phyloP scores from a whole-genome alignment of 2,888 invertebrate species.

The Acrobasis repandana region DNA sequence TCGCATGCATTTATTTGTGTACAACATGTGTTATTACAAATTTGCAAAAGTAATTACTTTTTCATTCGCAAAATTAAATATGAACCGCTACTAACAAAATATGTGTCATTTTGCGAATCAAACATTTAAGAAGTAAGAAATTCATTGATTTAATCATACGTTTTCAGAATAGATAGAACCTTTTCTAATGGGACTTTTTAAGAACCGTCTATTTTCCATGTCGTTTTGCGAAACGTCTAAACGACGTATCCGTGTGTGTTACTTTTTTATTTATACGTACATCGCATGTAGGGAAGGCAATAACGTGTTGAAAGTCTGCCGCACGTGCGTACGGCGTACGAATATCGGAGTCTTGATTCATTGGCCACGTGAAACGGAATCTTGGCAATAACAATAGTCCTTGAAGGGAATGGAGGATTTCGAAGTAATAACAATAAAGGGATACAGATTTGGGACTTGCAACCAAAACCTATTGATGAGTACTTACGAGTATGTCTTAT shows the following conservation, averaged over 20 bases:
- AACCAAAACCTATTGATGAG: too few species aligned
- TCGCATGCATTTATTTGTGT: too few species aligned
- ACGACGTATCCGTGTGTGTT: constrained; percentile 4
- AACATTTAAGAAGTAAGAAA: too few species aligned
- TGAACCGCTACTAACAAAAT: too few species aligned
- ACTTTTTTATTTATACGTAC: constrained; percentile 39
- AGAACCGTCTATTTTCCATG: background rate
- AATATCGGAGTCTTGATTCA: constrained; percentile 32
- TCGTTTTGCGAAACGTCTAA: background rate
- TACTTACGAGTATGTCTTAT: too few species aligned
- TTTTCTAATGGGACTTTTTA: background rate
- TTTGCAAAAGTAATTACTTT: too few species aligned
- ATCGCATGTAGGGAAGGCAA: constrained; percentile 40
- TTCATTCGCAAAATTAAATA: background rate
- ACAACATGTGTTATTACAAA: too few species aligned
- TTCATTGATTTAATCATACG: background rate
- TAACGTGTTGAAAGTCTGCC: constrained; percentile 41
- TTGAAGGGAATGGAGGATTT: constrained; percentile 19
- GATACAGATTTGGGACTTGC: too few species aligned
- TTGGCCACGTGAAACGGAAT: constrained; percentile 32
- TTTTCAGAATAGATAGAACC: background rate
- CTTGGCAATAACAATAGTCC: constrained; percentile 24
- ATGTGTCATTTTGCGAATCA: too few species aligned
- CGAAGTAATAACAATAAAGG: background rate
- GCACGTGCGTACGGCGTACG: constrained; percentile 31